These are phyloP conservation scores for Condylostylus longicornis DNA, from an alignment of 1,140 invertebrate genomes.

Conservation along the genomic window DNA sequence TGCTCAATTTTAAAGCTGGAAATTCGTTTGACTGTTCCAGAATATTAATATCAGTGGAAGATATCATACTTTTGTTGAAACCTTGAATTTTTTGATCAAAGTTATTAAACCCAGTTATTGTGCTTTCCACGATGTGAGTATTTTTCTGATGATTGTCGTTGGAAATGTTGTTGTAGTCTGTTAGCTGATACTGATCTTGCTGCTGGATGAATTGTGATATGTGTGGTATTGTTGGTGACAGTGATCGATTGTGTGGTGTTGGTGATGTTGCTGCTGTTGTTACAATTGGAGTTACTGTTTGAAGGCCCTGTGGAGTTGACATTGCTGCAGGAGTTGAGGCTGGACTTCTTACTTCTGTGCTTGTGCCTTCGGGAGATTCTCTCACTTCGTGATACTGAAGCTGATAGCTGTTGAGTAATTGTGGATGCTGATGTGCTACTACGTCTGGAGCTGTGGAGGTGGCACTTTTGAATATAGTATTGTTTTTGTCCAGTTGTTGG, in stretches of 20 bases:
- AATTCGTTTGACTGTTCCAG: slow-evolving; percentile 29
- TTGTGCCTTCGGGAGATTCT: slow-evolving; percentile 26
- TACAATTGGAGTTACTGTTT: slow-evolving; percentile 2
- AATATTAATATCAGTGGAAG: too few species aligned
- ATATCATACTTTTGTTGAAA: too few species aligned
- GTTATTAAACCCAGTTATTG: slow-evolving; percentile 5
- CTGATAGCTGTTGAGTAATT: background rate
- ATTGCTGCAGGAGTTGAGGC: slow-evolving; percentile 9
- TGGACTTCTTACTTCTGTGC: slow-evolving; percentile 24
- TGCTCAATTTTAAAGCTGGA: slow-evolving; percentile 20
- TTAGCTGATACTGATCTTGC: too few species aligned
- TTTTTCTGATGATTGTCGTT: slow-evolving; percentile 18
- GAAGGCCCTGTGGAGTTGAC: slow-evolving; percentile 6
- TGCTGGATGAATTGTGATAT: background rate
- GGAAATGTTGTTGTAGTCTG: slow-evolving; percentile 7
- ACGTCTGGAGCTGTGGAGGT: slow-evolving; percentile 15
- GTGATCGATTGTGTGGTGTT: slow-evolving; percentile 5
- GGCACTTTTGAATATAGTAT: slow-evolving; percentile 30
- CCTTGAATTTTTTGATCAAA: background rate
- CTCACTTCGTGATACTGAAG: slow-evolving; percentile 12
- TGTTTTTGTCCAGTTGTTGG: too few species aligned
- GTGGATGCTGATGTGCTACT: slow-evolving; percentile 19
- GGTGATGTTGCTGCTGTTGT: slow-evolving; percentile 8
- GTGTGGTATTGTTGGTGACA: slow-evolving; percentile 2
- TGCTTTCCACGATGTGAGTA: slow-evolving; percentile 11